Base-by-base conservation (phyloP, 2,888 invertebrate species). In the Hyalella azteca region DNA sequence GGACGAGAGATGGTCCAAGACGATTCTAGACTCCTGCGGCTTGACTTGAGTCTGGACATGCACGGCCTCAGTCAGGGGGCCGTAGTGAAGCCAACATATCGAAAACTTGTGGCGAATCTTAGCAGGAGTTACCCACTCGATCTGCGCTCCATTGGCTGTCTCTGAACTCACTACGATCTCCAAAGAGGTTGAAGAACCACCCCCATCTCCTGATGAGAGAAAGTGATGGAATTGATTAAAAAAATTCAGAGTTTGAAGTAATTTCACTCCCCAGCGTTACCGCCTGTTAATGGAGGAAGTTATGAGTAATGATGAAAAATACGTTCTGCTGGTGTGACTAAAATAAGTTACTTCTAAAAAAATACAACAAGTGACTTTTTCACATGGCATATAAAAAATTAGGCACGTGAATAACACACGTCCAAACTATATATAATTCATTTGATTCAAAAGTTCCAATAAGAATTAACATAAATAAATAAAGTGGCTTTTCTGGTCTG, bases 11-110 rank as follows among this genome's bases (percentile, higher is more conserved):
- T 79, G 48, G 2, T 77, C 79, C 49, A 82, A 49, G 39, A 36
- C 75, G 78, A 82, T 80, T 60, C 50, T 39, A 2, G 60, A 59
- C 73, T 75, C 73, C 49, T 26, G n/a, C 54, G 77, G 50, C 13
- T 50, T 45, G 40, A 82, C 78, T 49, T 78, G 78, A n/a, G 80
- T 80, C 66, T 82, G 80, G 29, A 80, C 78, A 36, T 76, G 80
- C 77, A 80, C 54, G 15, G 78, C 80, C 66, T 80, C 80, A 22
- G 77, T 78, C 49, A 76, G 40, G 4, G 82, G 82, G 36, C 80
- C 80, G 77, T 82, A 82, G 66, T 82, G 82, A 13, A 82, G 80
- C 50, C 54, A 80, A 66, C 82, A 82, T 39, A 41, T 60, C 22
- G 75, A 45, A 29, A 75, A 45, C 13, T 41, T 75, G 75, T 75